Percentiles rank a stretch among this genome's conserved stretches.
These are phyloP conservation scores for Troides helena DNA, from an alignment of 2,888 invertebrate species.

Conservation along the genomic window DNA sequence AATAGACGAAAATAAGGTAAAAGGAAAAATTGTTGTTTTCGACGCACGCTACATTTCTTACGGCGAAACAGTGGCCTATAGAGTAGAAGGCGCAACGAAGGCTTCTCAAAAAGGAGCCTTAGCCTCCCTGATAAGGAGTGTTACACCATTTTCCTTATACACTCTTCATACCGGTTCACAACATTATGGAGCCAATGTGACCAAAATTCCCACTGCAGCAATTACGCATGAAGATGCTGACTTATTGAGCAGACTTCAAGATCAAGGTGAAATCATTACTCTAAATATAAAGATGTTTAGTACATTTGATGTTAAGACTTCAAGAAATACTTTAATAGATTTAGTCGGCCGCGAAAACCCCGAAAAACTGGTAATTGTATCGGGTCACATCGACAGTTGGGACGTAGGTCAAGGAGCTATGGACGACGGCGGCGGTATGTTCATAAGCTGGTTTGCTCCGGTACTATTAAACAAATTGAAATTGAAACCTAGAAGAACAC, in stretches of 20 bases:
- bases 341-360: constrained; percentile 73
- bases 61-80: constrained; percentile 83
- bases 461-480: constrained; percentile 83
- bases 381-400: constrained; percentile 93
- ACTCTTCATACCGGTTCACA: constrained; percentile 88
- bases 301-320: constrained; percentile 75
- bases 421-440: constrained; percentile 92
- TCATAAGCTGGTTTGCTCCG: constrained; percentile 88
- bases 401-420: constrained; percentile 95
- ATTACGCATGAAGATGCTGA: constrained; percentile 89
- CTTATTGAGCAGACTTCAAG: constrained; percentile 82
- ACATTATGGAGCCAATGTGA: constrained; percentile 77
- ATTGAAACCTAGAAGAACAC: constrained; percentile 84
- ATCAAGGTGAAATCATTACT: constrained; percentile 65
- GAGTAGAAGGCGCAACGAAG: constrained; percentile 81
- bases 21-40: constrained; percentile 88
- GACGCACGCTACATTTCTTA: constrained; percentile 83
- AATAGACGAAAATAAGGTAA: constrained; percentile 68
- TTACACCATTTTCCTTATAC: constrained; percentile 87
- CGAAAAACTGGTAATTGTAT: constrained; percentile 84
- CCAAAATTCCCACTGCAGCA: constrained; percentile 85
- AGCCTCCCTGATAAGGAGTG: constrained; percentile 85
- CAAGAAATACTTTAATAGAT: constrained; percentile 87
- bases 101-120: constrained; percentile 87
- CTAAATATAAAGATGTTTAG: constrained; percentile 83